phyloP scores from a whole-genome alignment of 2,888 invertebrate species.

The Ischnus inquisitorius region DNA sequence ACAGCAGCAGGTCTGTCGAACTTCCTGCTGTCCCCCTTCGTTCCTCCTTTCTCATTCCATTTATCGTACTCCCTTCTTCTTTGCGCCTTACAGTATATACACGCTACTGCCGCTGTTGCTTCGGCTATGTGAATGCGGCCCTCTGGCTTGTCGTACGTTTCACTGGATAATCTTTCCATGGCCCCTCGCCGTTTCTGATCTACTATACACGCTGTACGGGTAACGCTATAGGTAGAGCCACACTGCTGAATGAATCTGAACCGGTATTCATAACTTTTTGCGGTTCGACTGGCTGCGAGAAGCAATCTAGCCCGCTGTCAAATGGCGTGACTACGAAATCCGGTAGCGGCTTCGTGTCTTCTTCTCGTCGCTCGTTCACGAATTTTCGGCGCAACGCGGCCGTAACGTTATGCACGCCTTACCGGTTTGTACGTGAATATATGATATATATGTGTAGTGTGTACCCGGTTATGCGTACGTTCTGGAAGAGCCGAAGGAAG shows the following conservation, averaged over 20 bases:
- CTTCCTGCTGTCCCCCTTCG: conserved; percentile 74
- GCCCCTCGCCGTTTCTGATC: conserved; percentile 39
- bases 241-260: conserved; percentile 67
- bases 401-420: not conserved
- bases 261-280: conserved; percentile 75
- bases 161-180: conserved; percentile 38
- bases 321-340: conserved; percentile 80
- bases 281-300: conserved; percentile 76
- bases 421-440: not conserved
- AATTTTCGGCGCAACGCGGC: conserved; percentile 42
- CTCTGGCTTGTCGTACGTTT: conserved; percentile 58
- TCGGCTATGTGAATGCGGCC: conserved; percentile 23
- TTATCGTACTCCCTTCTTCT: conserved; percentile 43
- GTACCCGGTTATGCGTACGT: conserved; percentile 20
- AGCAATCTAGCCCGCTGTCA: conserved; percentile 78
- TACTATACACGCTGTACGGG: conserved; percentile 15
- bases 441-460: not conserved
- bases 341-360: conserved; percentile 70
- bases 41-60: conserved; percentile 27
- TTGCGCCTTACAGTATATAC: conserved; percentile 46
- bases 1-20: conserved; percentile 77
- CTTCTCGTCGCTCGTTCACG: conserved; percentile 40
- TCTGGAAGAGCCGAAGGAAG: not conserved
- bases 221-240: conserved; percentile 21
- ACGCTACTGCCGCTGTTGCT: conserved; percentile 24